A percentile compares a stretch with the other conserved stretches of the same genome.
Evolutionary conservation across 2,797 vertebrate genomes (phyloP).

Genomic region (Helostoma temminkii): DNA sequence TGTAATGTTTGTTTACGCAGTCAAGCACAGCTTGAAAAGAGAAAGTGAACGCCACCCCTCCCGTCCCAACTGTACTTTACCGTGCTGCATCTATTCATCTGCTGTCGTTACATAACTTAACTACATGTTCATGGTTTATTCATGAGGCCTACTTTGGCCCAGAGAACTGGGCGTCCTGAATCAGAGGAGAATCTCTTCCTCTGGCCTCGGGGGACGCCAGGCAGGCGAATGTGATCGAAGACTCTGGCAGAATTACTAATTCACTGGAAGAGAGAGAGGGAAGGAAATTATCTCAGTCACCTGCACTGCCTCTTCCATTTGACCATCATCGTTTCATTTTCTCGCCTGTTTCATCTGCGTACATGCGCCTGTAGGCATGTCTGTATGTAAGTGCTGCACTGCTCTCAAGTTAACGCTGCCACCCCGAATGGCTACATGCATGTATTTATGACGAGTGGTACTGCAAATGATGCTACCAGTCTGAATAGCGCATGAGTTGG

Average conservation of each 20-base stretch:
- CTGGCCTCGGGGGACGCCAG: constrained; percentile 30
- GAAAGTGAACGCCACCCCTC: constrained; percentile 32
- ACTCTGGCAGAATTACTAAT: constrained; percentile 65
- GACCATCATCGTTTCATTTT: constrained; percentile 53
- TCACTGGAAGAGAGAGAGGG: constrained; percentile 43
- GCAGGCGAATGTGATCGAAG: constrained; percentile 56
- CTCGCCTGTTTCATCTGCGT: constrained; percentile 23
- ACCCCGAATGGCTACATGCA: constrained; percentile 46
- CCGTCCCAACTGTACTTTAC: constrained; percentile 50
- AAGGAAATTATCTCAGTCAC: constrained; percentile 61
- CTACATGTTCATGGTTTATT: constrained; percentile 75
- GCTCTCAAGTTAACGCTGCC: constrained; percentile 25
- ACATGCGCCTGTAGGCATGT: constrained; percentile 20
- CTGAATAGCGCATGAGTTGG: constrained; percentile 54
- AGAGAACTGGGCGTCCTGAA: constrained; percentile 74
- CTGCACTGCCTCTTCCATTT: constrained; percentile 49
- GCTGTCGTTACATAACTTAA: constrained; percentile 74
- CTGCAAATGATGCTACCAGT: constrained; percentile 57
- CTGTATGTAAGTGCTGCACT: constrained; percentile 4
- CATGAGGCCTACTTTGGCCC: constrained; percentile 77
- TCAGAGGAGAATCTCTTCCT: constrained; percentile 67
- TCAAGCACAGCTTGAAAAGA: constrained; percentile 35
- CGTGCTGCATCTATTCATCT: constrained; percentile 57
- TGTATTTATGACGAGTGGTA: constrained; percentile 42
- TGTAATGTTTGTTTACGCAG: constrained; percentile 53